These are phyloP conservation scores for Leptoteleia sp. DNA, from an alignment of 1,140 invertebrate species.

Conservation along the genomic window DNA sequence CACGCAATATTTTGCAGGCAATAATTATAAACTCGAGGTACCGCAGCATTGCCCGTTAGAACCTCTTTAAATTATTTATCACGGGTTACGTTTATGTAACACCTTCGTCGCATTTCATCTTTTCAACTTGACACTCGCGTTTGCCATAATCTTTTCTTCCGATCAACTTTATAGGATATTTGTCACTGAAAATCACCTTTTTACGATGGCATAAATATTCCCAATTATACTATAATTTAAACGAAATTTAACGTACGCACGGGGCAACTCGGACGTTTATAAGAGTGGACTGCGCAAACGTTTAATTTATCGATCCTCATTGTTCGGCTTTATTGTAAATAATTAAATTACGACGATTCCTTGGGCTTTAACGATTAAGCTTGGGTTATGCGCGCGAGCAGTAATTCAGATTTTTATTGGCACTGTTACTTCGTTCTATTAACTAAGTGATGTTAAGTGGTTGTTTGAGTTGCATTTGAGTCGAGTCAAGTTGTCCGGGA, in stretches of 20 bases:
- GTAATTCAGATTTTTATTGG: conserved; percentile 22
- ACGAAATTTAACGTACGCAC: not conserved
- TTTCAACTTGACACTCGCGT: not conserved
- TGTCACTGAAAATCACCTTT: conserved; percentile 29
- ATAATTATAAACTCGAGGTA: conserved; percentile 4
- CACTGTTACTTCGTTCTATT: not conserved
- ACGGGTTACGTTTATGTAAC: conserved; percentile 15
- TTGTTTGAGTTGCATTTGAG: conserved; percentile 5
- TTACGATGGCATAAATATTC: conserved; percentile 24
- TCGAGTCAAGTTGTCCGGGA: not conserved
- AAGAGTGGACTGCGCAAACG: not conserved
- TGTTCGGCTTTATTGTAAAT: conserved; percentile 25
- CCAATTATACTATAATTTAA: conserved; percentile 15
- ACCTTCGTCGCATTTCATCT: not conserved
- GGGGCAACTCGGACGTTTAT: not conserved
- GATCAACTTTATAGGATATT: conserved; percentile 18
- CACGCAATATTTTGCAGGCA: not conserved
- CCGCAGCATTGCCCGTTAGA: conserved; percentile 16
- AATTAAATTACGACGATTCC: conserved; percentile 12
- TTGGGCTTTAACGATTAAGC: conserved; percentile 1
- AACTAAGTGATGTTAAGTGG: conserved; percentile 1
- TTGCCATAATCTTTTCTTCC: conserved; percentile 6
- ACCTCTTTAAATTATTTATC: not conserved
- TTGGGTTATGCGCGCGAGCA: not conserved
- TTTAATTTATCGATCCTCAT: conserved; percentile 21